Percentiles rank a stretch among this genome's conserved stretches.
phyloP scores from a whole-genome alignment of 2,113 vertebrate species.

The Crocuta crocuta region DNA sequence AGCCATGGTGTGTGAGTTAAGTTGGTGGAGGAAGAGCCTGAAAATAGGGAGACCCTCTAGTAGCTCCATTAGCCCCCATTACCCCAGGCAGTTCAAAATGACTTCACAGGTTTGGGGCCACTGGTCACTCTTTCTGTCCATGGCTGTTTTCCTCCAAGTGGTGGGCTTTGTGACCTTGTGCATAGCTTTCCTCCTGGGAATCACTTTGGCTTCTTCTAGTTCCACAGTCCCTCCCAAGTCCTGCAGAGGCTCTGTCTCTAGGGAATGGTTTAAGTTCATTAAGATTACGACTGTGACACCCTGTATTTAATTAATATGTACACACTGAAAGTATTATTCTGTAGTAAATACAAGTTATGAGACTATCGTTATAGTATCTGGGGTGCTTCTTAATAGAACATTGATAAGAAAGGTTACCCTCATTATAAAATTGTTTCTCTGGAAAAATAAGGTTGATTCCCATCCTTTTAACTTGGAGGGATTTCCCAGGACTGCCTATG shows the following conservation, averaged over 20 bases:
- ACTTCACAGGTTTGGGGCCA: not conserved
- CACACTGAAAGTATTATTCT: not conserved
- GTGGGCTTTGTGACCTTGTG: not conserved
- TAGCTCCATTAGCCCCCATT: not conserved
- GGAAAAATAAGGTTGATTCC: not conserved
- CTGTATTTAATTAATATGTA: not conserved
- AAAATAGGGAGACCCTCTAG: not conserved
- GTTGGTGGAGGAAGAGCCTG: not conserved
- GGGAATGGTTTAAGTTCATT: not conserved
- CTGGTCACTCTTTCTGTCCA: not conserved
- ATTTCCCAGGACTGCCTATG: not conserved
- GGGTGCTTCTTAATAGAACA: not conserved
- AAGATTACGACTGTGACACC: not conserved
- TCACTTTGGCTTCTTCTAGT: not conserved
- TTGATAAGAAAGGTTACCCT: not conserved
- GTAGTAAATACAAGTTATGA: not conserved
- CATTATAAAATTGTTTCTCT: not conserved
- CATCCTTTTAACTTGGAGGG: not conserved
- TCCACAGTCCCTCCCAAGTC: not conserved
- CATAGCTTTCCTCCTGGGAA: not conserved
- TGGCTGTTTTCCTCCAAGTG: not conserved
- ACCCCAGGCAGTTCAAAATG: not conserved
- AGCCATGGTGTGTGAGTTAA: not conserved
- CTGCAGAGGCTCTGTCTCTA: not conserved
- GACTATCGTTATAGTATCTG: not conserved